Evolutionary conservation across 2,888 invertebrate species (phyloP), one percentile per base, ranked within the genome.

Genomic region (Cactoblastis cactorum): DNA sequence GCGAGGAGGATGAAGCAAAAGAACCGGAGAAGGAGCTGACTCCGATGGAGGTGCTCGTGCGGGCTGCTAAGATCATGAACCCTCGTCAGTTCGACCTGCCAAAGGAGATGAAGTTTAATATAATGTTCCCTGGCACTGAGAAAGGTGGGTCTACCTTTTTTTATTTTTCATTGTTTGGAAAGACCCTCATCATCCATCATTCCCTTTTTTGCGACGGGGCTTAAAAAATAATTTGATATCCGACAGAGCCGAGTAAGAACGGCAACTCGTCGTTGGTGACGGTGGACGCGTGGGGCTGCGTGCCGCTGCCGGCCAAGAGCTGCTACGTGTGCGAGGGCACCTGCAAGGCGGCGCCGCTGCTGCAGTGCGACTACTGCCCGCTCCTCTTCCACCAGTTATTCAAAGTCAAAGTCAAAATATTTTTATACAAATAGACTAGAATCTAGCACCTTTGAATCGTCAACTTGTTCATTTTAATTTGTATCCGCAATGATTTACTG

Each of bases 281-380:
- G 0, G 80, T 78, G 54, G 90, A 89, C 57, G 65, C 81, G 0
- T 75, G 80, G 77, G 94, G 93, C 22, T 87, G 94, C 69, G 95
- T 97, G 45, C 95, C 96, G 0, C 79, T 96, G 55, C 97, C 97
- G 0, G 95, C 96, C 0, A 93, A 94, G 76, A 87, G 94, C 8
- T 98, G 98, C 83, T 96, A 94, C 76, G 94, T 94, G 63, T 98
- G 98, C 74, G 91, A 92, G 52, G 95, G 93, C 67, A 96, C 96
- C 12, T 97, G 97, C 80, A 93, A 95, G 62, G 90, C 91, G 49
- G 96, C 95, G 0, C 95, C 97, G 0, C 90, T 98, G 60, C 89
- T 98, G 45, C 95, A 96, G 56, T 99, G 98, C 77, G 98, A 98
- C 85, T 98, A 95, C 83, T 99, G 99, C 76, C 94, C 97, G 0